Evolutionary conservation across 2,113 vertebrate species (phyloP).

Genomic region (Girardinichthys multiradiatus): DNA sequence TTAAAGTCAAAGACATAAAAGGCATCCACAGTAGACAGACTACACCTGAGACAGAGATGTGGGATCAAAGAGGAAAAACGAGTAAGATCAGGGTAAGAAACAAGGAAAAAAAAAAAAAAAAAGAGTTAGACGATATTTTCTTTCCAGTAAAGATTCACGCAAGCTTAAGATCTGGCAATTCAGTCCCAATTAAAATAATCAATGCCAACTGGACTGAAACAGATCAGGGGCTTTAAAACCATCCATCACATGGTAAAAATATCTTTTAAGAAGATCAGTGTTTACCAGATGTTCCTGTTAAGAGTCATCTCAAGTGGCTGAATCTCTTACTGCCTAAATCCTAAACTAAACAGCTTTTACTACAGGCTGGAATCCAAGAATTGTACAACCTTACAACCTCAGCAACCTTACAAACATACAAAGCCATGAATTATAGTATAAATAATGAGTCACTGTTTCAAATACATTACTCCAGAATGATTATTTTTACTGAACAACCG

Average conservation of each 20-base stretch:
- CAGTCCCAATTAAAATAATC: not conserved
- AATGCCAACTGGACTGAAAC: conserved; percentile 8
- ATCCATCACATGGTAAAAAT: conserved; percentile 5
- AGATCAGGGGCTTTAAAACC: not conserved
- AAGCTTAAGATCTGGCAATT: not conserved
- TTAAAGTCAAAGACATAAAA: conserved; percentile 74
- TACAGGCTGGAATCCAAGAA: not conserved
- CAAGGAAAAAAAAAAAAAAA: conserved; percentile 21
- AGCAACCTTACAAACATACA: too few species aligned
- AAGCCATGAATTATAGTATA: too few species aligned
- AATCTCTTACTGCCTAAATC: conserved; percentile 15
- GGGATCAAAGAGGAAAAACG: conserved; percentile 53
- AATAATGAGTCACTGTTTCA: too few species aligned
- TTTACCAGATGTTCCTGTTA: conserved; percentile 17
- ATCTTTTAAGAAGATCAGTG: not conserved
- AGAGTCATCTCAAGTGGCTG: not conserved
- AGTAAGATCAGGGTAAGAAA: conserved; percentile 41
- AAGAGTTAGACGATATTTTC: conserved; percentile 10
- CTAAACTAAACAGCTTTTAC: conserved; percentile 7
- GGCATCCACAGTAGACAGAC: conserved; percentile 55
- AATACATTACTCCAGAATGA: too few species aligned
- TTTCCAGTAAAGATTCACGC: conserved; percentile 3
- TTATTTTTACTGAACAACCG: too few species aligned
- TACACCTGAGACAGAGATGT: conserved; percentile 55
- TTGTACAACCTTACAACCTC: too few species aligned